These are phyloP conservation scores for Sus cebifrons DNA, from an alignment of 2,797 vertebrate genomes.

Conservation along the genomic window DNA sequence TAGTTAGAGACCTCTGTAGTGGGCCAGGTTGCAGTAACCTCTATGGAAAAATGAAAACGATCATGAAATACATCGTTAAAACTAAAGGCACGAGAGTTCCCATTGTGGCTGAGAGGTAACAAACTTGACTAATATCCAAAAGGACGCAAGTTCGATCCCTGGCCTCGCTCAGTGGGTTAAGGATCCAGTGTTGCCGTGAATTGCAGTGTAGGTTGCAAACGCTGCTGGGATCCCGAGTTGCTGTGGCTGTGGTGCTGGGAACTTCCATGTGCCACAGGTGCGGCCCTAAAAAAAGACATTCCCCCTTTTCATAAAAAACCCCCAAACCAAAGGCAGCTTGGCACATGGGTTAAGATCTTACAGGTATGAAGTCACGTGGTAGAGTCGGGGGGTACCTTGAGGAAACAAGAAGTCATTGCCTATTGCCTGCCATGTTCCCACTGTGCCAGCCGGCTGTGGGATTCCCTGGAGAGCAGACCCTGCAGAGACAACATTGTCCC, in stretches of 20 bases:
- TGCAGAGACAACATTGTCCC: not conserved
- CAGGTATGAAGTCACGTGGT: too few species aligned
- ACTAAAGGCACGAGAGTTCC: not conserved
- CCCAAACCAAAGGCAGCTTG: not conserved
- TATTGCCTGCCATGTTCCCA: not conserved
- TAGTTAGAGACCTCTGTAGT: not conserved
- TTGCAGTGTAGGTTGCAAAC: too few species aligned
- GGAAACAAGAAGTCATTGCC: not conserved
- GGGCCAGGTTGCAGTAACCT: not conserved
- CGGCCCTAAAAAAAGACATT: too few species aligned
- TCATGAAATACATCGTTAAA: not conserved
- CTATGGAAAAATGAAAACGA: not conserved
- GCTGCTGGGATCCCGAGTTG: too few species aligned
- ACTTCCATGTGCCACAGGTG: too few species aligned
- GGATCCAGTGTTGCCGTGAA: too few species aligned
- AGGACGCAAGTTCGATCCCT: too few species aligned
- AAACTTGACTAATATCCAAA: too few species aligned
- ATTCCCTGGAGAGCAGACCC: not conserved
- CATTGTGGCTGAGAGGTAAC: too few species aligned
- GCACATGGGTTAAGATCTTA: not conserved
- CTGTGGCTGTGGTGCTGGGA: too few species aligned
- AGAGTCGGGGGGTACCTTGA: not conserved
- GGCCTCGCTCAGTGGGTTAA: too few species aligned
- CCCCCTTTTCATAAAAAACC: too few species aligned
- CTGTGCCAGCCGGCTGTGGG: not conserved